Conservation (phyloP, 2,797 vertebrate genomes). For the Pogoniulus pusillus region DNA sequence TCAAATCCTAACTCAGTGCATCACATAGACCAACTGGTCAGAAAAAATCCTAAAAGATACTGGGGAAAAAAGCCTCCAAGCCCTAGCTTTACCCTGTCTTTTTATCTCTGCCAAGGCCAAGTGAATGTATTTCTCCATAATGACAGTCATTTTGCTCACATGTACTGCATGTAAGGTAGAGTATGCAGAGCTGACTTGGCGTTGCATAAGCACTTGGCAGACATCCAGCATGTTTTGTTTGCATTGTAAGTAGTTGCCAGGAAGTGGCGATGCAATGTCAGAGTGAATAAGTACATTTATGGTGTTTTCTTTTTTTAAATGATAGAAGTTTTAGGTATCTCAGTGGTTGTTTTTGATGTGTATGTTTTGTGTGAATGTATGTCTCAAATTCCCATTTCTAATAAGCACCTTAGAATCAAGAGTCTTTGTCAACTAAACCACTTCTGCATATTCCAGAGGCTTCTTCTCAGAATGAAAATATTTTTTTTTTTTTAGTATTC, state of each 20-base stretch:
- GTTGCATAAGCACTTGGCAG: constrained; percentile 43
- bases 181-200: neutral
- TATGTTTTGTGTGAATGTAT: neutral
- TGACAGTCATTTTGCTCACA: neutral
- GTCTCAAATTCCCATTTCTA: neutral
- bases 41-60: neutral
- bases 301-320: neutral
- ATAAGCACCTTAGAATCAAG: neutral
- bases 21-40: neutral
- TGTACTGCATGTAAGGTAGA: neutral
- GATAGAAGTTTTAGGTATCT: neutral
- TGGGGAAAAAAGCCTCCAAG: fast-evolving
- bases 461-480: neutral
- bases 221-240: neutral
- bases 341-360: neutral
- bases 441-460: neutral
- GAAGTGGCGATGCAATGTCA: constrained; percentile 11
- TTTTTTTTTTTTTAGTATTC: neutral
- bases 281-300: neutral
- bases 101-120: neutral
- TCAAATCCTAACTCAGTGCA: neutral
- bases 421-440: neutral
- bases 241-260: neutral
- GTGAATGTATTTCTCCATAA: neutral
- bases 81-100: neutral